Conservation (phyloP, 2,113 vertebrate genomes). For the Syngnathus scovelli region DNA sequence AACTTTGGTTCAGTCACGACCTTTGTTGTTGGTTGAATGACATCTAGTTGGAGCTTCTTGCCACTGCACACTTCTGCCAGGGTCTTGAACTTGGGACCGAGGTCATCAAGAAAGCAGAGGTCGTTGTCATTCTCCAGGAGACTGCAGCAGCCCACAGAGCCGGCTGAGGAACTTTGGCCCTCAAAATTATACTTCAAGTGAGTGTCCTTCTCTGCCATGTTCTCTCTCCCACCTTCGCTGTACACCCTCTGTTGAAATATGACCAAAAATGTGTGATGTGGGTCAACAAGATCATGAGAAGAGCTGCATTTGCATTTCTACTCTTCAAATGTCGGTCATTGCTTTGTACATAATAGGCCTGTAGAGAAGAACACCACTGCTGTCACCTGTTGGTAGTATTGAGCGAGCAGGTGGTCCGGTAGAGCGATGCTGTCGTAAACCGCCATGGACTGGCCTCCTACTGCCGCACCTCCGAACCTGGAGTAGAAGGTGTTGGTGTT, state of each 20-base stretch:
- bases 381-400: slow-evolving; percentile 2
- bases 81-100: slow-evolving; percentile 85
- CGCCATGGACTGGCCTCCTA: background rate
- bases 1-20: background rate
- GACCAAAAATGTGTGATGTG: too few species aligned
- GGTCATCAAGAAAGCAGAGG: slow-evolving; percentile 76
- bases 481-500: background rate
- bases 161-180: slow-evolving; percentile 74
- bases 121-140: slow-evolving; percentile 76
- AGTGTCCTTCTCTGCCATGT: slow-evolving; percentile 60
- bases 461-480: background rate
- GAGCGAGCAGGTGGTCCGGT: slow-evolving; percentile 1
- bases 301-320: too few species aligned
- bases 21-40: slow-evolving; percentile 21
- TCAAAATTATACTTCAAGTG: slow-evolving; percentile 78
- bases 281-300: too few species aligned
- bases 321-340: too few species aligned
- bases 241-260: slow-evolving; percentile 68
- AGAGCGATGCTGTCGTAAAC: background rate
- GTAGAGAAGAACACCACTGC: background rate
- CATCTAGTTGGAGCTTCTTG: slow-evolving; percentile 47
- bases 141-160: slow-evolving; percentile 81
- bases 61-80: slow-evolving; percentile 84
- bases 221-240: slow-evolving; percentile 61
- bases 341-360: too few species aligned